These are phyloP conservation scores for Drosophila testacea DNA, from an alignment of 2,888 invertebrate species.

Conservation along the genomic window DNA sequence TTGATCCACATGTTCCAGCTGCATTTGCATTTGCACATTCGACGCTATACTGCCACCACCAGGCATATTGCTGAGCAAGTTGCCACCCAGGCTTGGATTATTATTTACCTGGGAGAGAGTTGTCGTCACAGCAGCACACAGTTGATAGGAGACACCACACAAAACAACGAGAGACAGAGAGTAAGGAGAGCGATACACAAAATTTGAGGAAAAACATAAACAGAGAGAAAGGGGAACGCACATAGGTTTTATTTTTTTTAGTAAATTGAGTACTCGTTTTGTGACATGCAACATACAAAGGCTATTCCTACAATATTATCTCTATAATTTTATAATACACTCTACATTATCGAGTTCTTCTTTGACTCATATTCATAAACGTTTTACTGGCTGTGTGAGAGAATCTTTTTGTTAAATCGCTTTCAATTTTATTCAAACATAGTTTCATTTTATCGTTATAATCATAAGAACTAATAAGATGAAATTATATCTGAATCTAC, in stretches of 20 bases:
- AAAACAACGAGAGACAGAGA: neutral
- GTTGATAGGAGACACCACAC: neutral
- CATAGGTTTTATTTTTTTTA: neutral
- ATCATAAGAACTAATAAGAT: no score
- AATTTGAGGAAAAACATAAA: neutral
- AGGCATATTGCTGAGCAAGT: slow-evolving; percentile 59
- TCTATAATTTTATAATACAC: no score
- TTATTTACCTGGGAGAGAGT: slow-evolving; percentile 73
- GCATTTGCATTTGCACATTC: slow-evolving; percentile 40
- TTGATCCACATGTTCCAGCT: slow-evolving; percentile 58
- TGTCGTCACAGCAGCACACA: neutral
- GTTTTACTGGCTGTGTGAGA: no score
- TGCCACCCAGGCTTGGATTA: slow-evolving; percentile 46
- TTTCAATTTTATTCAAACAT: no score
- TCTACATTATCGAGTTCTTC: neutral
- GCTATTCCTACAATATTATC: neutral
- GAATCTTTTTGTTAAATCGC: no score
- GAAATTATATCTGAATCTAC: no score
- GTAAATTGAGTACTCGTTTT: neutral
- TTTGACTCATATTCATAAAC: neutral
- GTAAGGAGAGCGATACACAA: slow-evolving; percentile 2
- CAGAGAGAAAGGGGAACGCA: slow-evolving; percentile 1
- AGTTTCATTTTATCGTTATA: no score
- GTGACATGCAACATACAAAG: neutral
- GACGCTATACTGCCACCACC: slow-evolving; percentile 62